Percentiles rank a stretch among this genome's conserved stretches.
Conservation (phyloP, 2,888 invertebrate genomes). For the Aromia moschata region DNA sequence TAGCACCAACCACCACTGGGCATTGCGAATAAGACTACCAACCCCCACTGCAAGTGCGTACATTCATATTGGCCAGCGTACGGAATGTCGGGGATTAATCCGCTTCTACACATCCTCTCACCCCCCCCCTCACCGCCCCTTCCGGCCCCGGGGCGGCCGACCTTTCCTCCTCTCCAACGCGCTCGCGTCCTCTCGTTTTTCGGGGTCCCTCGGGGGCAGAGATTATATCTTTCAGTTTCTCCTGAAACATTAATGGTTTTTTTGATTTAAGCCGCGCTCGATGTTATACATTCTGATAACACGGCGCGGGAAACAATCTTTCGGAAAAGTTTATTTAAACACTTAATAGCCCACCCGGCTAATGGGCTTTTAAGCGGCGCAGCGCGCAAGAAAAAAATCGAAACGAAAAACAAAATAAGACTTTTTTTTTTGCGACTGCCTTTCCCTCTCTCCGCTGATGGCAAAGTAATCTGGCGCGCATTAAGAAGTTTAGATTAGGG, state of each 20-base stretch:
- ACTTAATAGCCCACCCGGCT: slow-evolving; percentile 33
- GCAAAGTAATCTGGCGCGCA: slow-evolving; percentile 9
- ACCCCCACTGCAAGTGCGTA: not conserved
- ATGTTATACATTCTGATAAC: slow-evolving; percentile 56
- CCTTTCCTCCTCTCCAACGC: slow-evolving; percentile 41
- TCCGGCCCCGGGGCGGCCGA: slow-evolving; percentile 23
- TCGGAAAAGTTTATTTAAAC: slow-evolving; percentile 33
- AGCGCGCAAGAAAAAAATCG: slow-evolving; percentile 19
- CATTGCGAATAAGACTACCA: too few species aligned
- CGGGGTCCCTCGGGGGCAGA: slow-evolving; percentile 44
- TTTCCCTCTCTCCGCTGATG: slow-evolving; percentile 2
- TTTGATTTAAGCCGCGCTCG: slow-evolving; percentile 55
- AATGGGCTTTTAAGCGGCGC: slow-evolving; percentile 28
- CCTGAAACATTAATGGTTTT: slow-evolving; percentile 58
- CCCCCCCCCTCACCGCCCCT: not conserved
- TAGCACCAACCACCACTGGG: too few species aligned
- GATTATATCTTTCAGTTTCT: slow-evolving; percentile 54
- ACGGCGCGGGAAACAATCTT: slow-evolving; percentile 34
- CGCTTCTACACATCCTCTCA: not conserved
- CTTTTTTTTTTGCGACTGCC: not conserved
- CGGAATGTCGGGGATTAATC: not conserved
- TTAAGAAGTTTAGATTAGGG: too few species aligned
- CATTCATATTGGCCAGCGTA: not conserved
- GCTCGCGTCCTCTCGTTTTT: too few species aligned
- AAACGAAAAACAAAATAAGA: too few species aligned